Conservation (phyloP, 2,113 vertebrate species). For the Sapayoa aenigma region DNA sequence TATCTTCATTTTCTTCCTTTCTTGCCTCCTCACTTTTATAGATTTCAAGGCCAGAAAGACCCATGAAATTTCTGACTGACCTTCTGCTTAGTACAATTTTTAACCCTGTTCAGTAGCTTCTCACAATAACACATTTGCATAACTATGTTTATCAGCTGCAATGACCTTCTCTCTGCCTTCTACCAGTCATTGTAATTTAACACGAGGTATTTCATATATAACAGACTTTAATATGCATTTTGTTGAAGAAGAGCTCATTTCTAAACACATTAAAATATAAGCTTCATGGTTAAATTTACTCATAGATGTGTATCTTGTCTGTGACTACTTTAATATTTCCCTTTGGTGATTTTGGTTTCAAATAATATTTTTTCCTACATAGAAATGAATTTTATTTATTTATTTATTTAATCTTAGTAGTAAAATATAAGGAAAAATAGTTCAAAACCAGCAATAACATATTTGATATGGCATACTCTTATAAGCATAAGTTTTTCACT, state of each 20-base stretch:
- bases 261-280: not conserved
- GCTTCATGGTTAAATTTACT: not conserved
- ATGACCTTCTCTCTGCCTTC: constrained; percentile 36
- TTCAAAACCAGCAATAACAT: not conserved
- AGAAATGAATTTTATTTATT: not conserved
- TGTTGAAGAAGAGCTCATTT: not conserved
- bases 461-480: not conserved
- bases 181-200: constrained; percentile 32
- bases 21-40: not conserved
- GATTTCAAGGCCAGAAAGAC: not conserved
- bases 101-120: constrained; percentile 15
- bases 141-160: constrained; percentile 45
- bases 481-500: not conserved
- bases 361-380: not conserved
- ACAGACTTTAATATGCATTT: constrained; percentile 7
- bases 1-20: not conserved
- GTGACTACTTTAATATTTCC: not conserved
- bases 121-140: constrained; percentile 46
- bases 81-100: constrained; percentile 28
- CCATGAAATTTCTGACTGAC: not conserved
- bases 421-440: not conserved
- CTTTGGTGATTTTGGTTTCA: not conserved
- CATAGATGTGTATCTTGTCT: not conserved
- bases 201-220: not conserved
- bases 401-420: not conserved